phyloP scores from a whole-genome alignment of 2,797 vertebrate species.

The Champsocephalus gunnari region DNA sequence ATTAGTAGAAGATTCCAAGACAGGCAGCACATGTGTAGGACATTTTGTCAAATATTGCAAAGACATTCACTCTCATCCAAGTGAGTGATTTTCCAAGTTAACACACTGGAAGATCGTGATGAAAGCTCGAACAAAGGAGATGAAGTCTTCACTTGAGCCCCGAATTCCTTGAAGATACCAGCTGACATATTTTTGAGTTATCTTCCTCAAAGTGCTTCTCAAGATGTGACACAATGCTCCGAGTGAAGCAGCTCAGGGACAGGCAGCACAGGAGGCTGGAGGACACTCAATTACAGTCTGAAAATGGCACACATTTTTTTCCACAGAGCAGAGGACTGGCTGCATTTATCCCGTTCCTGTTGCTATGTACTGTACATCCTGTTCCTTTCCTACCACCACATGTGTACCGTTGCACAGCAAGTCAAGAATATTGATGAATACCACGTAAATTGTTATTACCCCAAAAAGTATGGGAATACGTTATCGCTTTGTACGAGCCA shows the following conservation, averaged over 20 bases:
- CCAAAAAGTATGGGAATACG: too few species aligned
- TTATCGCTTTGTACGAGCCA: too few species aligned
- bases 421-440: not conserved
- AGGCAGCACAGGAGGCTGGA: not conserved
- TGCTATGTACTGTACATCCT: not conserved
- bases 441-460: too few species aligned
- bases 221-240: conserved; percentile 13
- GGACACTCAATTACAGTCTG: conserved; percentile 10
- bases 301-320: conserved; percentile 4
- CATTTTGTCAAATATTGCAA: conserved; percentile 16
- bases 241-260: conserved; percentile 22
- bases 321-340: conserved; percentile 37
- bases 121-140: conserved; percentile 15
- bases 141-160: conserved; percentile 23
- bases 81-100: not conserved
- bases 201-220: conserved; percentile 33
- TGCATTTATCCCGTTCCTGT: not conserved
- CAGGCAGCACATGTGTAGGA: not conserved
- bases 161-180: conserved; percentile 9
- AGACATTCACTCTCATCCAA: not conserved
- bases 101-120: conserved; percentile 7
- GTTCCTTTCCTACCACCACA: not conserved
- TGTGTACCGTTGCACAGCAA: not conserved
- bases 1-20: conserved; percentile 51
- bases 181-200: conserved; percentile 34